Percentiles rank a stretch among this genome's conserved stretches.
Conservation (phyloP, 2,888 invertebrate genomes). For the Parnassius smintheus region DNA sequence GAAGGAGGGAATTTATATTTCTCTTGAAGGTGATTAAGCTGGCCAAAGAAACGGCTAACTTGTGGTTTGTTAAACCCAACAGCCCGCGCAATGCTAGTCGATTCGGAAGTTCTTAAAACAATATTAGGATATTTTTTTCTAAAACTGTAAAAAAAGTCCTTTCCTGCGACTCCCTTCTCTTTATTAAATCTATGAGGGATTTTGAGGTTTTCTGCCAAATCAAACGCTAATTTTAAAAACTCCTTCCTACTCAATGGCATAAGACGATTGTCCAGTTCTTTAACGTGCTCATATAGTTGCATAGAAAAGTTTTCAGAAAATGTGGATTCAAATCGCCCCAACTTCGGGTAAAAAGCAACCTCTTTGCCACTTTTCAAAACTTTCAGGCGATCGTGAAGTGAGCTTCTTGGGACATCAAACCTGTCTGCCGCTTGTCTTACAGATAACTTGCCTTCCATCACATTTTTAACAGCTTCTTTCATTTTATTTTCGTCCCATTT, state of each 20-base stretch:
- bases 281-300: conserved; percentile 25
- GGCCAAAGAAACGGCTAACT: conserved; percentile 26
- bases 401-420: no score
- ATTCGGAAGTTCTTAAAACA: conserved; percentile 23
- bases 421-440: no score
- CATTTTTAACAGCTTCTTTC: conserved; percentile 26
- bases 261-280: conserved; percentile 20
- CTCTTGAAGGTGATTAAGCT: conserved; percentile 19
- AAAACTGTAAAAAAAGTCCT: conserved; percentile 16
- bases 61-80: conserved; percentile 26
- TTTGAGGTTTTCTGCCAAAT: conserved; percentile 24
- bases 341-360: conserved; percentile 26
- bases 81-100: conserved; percentile 25
- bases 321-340: conserved; percentile 27
- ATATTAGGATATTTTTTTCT: conserved; percentile 26
- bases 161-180: conserved; percentile 9
- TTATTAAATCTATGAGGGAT: conserved; percentile 22
- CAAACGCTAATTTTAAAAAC: conserved; percentile 22
- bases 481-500: neutral
- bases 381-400: no score
- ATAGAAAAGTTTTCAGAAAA: conserved; percentile 25
- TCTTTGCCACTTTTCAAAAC: no score
- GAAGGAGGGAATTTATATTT: conserved; percentile 20
- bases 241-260: conserved; percentile 27
- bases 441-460: conserved; percentile 27